Evolutionary conservation across 2,888 invertebrate species (phyloP).

Genomic region (Melanophora roralis): DNA sequence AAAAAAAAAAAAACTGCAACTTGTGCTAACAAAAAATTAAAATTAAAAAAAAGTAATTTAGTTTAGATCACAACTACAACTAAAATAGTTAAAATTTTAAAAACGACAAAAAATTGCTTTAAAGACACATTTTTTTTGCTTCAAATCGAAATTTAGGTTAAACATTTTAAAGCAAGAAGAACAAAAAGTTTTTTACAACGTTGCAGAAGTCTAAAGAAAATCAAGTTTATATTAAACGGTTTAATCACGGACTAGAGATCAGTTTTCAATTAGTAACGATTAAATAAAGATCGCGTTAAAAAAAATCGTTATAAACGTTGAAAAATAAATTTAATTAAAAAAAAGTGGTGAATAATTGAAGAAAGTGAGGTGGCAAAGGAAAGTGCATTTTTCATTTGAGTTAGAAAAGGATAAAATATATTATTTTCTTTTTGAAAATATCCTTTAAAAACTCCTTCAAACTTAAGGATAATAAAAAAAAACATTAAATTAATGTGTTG

Average conservation of each 20-base stretch:
- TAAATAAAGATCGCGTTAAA: slow-evolving; percentile 4
- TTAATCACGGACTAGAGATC: slow-evolving; percentile 20
- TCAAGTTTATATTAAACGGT: slow-evolving; percentile 46
- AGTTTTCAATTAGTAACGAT: slow-evolving; percentile 44
- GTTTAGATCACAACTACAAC: not conserved
- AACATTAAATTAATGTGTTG: slow-evolving; percentile 26
- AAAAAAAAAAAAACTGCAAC: not conserved
- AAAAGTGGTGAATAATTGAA: not conserved
- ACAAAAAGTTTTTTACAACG: slow-evolving; percentile 21
- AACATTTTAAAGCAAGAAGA: not conserved
- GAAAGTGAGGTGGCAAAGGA: not conserved
- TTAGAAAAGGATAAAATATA: slow-evolving; percentile 6
- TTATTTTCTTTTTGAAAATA: not conserved
- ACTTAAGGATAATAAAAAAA: not conserved
- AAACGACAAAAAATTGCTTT: slow-evolving; percentile 32
- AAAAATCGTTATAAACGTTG: not conserved
- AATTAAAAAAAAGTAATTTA: not conserved
- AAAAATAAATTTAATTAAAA: not conserved
- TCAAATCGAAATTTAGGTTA: slow-evolving; percentile 42
- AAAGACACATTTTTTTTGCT: slow-evolving; percentile 21
- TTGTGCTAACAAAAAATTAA: not conserved
- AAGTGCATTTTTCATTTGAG: slow-evolving; percentile 16
- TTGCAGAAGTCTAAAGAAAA: slow-evolving; percentile 36
- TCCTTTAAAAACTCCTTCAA: not conserved
- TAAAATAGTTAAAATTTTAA: slow-evolving; percentile 10